A percentile compares a stretch with the other conserved stretches of the same genome.
Evolutionary conservation across 2,113 vertebrate species (phyloP).

Genomic region (Stomatorhinus ivindoensis): DNA sequence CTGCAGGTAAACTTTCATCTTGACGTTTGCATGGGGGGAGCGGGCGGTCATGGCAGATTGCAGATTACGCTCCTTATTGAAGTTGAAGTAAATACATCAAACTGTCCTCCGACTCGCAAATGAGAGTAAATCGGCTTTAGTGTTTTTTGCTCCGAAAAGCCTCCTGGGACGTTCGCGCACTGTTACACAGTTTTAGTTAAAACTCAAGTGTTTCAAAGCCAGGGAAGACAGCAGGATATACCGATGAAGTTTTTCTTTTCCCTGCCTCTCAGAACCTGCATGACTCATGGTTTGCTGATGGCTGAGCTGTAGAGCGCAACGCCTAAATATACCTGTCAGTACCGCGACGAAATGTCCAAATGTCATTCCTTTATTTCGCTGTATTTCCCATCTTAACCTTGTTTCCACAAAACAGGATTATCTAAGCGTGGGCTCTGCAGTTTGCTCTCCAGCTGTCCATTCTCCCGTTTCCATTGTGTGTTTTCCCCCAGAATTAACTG

Average conservation of each 20-base stretch:
- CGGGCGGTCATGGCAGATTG: constrained; percentile 21
- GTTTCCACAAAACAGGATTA: background rate
- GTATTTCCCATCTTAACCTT: background rate
- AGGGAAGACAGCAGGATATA: background rate
- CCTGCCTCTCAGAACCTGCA: background rate
- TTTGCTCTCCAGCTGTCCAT: background rate
- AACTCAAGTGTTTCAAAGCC: background rate
- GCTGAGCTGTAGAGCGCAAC: background rate
- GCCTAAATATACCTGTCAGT: background rate
- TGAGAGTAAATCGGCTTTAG: constrained; percentile 46
- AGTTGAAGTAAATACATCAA: constrained; percentile 59
- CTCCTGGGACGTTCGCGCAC: constrained; percentile 37
- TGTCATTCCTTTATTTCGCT: background rate
- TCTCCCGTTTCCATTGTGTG: background rate
- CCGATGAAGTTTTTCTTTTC: background rate
- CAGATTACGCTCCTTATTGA: constrained; percentile 61
- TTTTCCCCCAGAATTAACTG: background rate
- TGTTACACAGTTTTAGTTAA: background rate
- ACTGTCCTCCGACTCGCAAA: constrained; percentile 43
- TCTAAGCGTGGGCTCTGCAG: background rate
- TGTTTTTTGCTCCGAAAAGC: constrained; percentile 50
- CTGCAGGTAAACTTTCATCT: background rate
- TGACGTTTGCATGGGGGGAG: constrained; percentile 4
- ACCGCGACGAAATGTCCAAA: background rate
- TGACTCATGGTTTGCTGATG: background rate